A percentile compares a stretch with the other conserved stretches of the same genome.
Evolutionary conservation across 1,140 invertebrate species (phyloP).

Genomic region (Rhizoglyphus robini): DNA sequence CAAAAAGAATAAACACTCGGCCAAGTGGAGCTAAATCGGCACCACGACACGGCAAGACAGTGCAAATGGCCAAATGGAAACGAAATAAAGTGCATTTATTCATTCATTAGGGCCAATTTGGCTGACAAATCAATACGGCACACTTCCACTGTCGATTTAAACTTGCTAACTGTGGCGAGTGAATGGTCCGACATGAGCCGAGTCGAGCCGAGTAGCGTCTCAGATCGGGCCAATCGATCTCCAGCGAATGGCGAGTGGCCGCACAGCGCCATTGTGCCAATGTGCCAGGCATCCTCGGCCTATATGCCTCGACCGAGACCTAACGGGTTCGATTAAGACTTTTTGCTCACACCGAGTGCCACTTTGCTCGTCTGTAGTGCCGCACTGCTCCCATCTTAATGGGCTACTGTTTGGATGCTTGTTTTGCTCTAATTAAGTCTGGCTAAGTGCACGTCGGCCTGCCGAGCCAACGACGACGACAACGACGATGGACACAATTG

Average conservation of each 20-base stretch:
- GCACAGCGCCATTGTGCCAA: no score
- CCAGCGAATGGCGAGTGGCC: neutral
- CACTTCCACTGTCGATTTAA: neutral
- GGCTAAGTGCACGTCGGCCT: neutral
- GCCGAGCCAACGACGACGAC: no score
- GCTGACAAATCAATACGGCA: neutral
- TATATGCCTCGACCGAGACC: no score
- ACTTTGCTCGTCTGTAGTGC: neutral
- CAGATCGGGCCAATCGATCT: neutral
- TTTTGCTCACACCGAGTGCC: neutral
- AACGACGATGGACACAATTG: neutral
- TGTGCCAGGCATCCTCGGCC: no score
- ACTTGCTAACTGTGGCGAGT: no score
- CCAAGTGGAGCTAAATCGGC: neutral
- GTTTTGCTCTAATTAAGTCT: neutral
- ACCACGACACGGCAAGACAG: neutral
- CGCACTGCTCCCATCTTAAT: neutral
- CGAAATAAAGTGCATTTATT: neutral
- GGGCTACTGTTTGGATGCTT: neutral
- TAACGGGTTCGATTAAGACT: neutral
- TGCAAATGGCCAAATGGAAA: neutral
- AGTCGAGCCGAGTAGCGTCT: neutral
- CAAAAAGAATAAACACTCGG: neutral
- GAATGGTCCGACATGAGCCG: no score
- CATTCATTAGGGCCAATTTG: constrained; percentile 1